These are phyloP conservation scores for Melanogrammus aeglefinus DNA, from an alignment of 2,797 vertebrate species.

Conservation along the genomic window DNA sequence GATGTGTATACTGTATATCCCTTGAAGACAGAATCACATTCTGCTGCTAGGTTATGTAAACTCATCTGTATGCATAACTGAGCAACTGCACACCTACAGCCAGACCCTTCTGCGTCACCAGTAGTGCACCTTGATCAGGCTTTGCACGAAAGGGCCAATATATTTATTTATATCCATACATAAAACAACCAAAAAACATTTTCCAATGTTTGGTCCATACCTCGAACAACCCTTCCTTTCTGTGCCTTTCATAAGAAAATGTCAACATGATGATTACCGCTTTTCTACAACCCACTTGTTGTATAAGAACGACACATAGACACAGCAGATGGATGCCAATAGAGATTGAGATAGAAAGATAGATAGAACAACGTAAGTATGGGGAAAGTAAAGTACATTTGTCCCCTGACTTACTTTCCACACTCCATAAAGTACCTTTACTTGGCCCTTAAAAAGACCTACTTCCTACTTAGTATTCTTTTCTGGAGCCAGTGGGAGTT, in stretches of 20 bases:
- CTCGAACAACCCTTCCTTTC: not conserved
- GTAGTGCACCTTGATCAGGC: too few species aligned
- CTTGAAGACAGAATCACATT: not conserved
- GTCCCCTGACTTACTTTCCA: not conserved
- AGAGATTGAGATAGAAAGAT: not conserved
- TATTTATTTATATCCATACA: not conserved
- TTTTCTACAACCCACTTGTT: not conserved
- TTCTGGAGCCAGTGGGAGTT: not conserved
- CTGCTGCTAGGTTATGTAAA: not conserved
- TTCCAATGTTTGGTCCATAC: not conserved
- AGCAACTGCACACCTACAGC: not conserved
- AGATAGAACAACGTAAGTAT: not conserved
- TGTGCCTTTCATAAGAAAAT: not conserved
- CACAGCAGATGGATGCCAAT: not conserved
- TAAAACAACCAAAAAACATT: not conserved
- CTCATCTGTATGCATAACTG: not conserved
- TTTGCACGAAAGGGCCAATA: not conserved
- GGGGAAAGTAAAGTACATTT: not conserved
- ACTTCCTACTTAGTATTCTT: not conserved
- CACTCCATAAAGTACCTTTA: not conserved
- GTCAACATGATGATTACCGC: not conserved
- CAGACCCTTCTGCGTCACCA: too few species aligned
- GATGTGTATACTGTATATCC: not conserved
- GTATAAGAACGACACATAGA: not conserved
- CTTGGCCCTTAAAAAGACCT: not conserved